phyloP scores from a whole-genome alignment of 1,140 invertebrate species.

The Papilio polyxenes region DNA sequence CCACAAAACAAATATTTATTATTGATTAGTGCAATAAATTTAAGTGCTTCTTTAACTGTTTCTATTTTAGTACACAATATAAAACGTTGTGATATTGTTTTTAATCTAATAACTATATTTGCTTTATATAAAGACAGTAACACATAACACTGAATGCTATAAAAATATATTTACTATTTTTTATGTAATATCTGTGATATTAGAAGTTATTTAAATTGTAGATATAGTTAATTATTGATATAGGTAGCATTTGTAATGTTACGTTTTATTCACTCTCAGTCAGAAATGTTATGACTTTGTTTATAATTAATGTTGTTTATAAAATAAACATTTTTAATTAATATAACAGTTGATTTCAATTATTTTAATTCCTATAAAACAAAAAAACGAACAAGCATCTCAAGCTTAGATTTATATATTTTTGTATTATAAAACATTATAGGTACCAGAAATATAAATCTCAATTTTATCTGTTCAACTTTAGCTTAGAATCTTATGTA shows the following conservation, averaged over 20 bases:
- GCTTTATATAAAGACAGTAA: background rate
- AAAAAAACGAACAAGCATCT: background rate
- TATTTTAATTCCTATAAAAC: background rate
- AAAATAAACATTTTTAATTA: slow-evolving; percentile 70
- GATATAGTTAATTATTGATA: slow-evolving; percentile 53
- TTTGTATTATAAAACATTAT: too few species aligned
- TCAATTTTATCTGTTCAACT: background rate
- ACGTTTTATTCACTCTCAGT: slow-evolving; percentile 63
- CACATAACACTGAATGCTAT: background rate
- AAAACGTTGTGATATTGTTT: slow-evolving; percentile 43
- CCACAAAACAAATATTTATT: slow-evolving; percentile 31
- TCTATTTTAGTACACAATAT: slow-evolving; percentile 19
- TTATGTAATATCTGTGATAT: slow-evolving; percentile 67
- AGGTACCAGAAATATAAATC: too few species aligned
- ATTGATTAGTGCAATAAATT: slow-evolving; percentile 44
- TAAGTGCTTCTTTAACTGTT: slow-evolving; percentile 3
- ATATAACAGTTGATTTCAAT: background rate
- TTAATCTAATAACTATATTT: slow-evolving; percentile 17
- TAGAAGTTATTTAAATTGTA: slow-evolving; percentile 60
- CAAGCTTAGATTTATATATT: background rate
- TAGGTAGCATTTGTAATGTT: slow-evolving; percentile 59
- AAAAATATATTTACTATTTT: slow-evolving; percentile 37
- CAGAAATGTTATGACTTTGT: slow-evolving; percentile 71
- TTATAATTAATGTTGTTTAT: slow-evolving; percentile 72
- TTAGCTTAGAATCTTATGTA: background rate